phyloP scores from a whole-genome alignment of 2,888 invertebrate species.

The Drosophila parthenogenetica region DNA sequence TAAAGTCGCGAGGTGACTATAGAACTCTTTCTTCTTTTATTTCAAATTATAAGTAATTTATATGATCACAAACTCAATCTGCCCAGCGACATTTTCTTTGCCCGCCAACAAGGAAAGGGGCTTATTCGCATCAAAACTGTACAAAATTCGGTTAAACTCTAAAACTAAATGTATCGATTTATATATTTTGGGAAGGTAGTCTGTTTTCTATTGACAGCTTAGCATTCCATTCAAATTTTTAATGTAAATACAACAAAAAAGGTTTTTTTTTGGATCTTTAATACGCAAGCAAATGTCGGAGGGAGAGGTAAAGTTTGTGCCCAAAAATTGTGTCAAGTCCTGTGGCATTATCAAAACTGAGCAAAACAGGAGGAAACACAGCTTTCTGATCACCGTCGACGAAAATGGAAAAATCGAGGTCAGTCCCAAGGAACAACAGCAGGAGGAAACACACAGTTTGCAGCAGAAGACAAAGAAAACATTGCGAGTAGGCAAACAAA shows the following conservation, averaged over 20 bases:
- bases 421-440: constrained; percentile 1
- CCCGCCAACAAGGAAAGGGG: no score
- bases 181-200: not conserved
- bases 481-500: constrained; percentile 16
- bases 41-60: no score
- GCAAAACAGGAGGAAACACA: constrained; percentile 16
- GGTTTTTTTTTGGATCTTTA: constrained; percentile 41
- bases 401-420: constrained; percentile 52
- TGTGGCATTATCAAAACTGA: not conserved
- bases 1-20: no score
- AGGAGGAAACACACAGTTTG: not conserved
- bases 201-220: not conserved
- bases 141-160: not conserved
- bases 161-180: no score
- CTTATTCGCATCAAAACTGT: no score
- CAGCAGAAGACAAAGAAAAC: not conserved
- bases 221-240: constrained; percentile 2
- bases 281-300: constrained; percentile 25
- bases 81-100: no score
- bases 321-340: constrained; percentile 1
- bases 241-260: constrained; percentile 24
- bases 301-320: constrained; percentile 10
- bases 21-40: no score
- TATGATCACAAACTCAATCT: no score
- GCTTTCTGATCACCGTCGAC: constrained; percentile 54